phyloP scores from a whole-genome alignment of 2,888 invertebrate genomes.

The Plutella xylostella region DNA sequence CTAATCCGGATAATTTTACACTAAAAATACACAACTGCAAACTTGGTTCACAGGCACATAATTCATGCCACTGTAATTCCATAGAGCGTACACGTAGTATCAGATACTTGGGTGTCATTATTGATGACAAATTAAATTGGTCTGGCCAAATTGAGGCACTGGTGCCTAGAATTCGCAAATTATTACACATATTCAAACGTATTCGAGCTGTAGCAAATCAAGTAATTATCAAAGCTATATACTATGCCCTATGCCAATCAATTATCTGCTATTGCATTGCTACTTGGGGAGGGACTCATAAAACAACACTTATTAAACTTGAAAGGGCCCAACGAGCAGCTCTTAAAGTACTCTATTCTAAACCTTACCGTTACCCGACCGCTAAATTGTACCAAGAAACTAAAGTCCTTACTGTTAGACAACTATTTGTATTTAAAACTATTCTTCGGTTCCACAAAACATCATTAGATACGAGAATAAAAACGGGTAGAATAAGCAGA shows the following conservation, averaged over 20 bases:
- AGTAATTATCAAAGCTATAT: neutral
- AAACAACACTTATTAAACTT: neutral
- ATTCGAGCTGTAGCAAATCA: neutral
- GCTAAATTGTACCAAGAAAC: neutral
- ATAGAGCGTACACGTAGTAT: neutral
- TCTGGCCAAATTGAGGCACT: neutral
- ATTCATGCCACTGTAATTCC: neutral
- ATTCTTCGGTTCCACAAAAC: neutral
- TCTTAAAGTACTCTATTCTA: neutral
- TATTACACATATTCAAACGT: neutral
- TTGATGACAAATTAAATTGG: neutral
- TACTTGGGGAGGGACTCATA: neutral
- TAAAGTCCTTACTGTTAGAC: neutral
- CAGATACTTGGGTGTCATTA: neutral
- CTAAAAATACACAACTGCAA: neutral
- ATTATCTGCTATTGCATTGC: neutral
- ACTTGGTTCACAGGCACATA: neutral
- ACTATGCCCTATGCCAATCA: neutral
- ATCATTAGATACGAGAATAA: neutral
- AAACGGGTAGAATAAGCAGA: neutral
- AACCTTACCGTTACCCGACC: neutral
- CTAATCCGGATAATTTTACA: neutral
- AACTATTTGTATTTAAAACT: neutral
- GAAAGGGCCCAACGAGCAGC: neutral
- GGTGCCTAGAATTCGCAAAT: neutral